These are phyloP conservation scores for Solea senegalensis DNA, from an alignment of 2,113 vertebrate species.

Conservation along the genomic window DNA sequence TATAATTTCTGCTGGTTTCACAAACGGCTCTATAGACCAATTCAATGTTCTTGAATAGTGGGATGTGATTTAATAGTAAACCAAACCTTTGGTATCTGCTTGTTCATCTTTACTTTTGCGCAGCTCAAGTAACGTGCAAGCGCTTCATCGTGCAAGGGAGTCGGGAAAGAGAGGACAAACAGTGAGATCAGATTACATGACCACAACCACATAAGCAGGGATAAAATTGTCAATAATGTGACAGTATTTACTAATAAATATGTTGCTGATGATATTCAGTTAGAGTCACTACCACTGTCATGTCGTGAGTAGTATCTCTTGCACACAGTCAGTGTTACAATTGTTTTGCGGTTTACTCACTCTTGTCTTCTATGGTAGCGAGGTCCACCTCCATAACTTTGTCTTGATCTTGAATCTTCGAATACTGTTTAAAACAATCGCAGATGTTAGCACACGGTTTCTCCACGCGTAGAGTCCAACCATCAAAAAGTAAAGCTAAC, in stretches of 20 bases:
- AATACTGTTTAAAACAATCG: conserved; percentile 66
- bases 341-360: conserved; percentile 4
- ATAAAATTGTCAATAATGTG: no score
- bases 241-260: no score
- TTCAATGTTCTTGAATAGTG: neutral
- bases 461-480: neutral
- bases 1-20: neutral
- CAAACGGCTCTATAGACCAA: neutral
- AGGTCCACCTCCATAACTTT: conserved; percentile 66
- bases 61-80: neutral
- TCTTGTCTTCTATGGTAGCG: neutral
- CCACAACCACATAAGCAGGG: neutral
- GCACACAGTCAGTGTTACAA: neutral
- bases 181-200: neutral
- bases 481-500: neutral
- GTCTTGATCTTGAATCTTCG: conserved; percentile 49
- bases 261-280: no score
- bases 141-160: conserved; percentile 25
- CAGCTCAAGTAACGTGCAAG: conserved; percentile 17
- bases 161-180: neutral
- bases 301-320: neutral
- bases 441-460: neutral
- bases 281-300: no score
- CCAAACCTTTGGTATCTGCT: conserved; percentile 53
- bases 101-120: conserved; percentile 19